These are phyloP conservation scores for Herpetotheres cachinnans DNA, from an alignment of 2,113 vertebrate genomes.

Conservation along the genomic window DNA sequence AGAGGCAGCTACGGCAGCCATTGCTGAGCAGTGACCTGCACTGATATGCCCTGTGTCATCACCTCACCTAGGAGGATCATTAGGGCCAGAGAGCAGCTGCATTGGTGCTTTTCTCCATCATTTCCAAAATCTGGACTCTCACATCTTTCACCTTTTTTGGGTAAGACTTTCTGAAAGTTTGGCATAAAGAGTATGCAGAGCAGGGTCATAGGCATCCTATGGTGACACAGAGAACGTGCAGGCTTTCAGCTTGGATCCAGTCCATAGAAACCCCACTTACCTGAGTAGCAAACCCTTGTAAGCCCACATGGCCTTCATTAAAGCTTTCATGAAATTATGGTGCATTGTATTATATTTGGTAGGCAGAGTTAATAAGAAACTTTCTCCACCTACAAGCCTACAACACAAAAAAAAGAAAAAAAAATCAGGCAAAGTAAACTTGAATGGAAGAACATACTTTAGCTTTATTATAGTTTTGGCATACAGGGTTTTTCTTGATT, in stretches of 20 bases:
- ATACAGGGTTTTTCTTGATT: not conserved
- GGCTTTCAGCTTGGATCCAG: not conserved
- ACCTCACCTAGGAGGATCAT: not conserved
- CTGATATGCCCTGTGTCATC: no score
- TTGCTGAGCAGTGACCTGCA: not conserved
- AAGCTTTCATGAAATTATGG: not conserved
- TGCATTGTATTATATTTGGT: not conserved
- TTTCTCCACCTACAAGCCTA: not conserved
- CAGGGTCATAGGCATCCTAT: fast-evolving
- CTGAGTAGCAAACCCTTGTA: not conserved
- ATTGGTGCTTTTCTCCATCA: not conserved
- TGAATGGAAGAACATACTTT: not conserved
- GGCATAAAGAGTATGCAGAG: fast-evolving
- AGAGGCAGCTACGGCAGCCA: not conserved
- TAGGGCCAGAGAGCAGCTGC: not conserved
- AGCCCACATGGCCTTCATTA: not conserved
- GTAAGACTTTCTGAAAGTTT: not conserved
- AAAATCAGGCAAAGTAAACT: not conserved
- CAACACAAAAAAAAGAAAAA: not conserved
- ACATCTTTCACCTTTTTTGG: not conserved
- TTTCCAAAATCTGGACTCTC: not conserved
- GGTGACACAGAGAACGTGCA: not conserved
- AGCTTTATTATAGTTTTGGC: not conserved
- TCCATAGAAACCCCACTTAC: not conserved
- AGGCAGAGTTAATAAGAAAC: not conserved